These are phyloP conservation scores for Rhagophthalmus giganteus DNA, from an alignment of 2,888 invertebrate genomes.

Conservation along the genomic window DNA sequence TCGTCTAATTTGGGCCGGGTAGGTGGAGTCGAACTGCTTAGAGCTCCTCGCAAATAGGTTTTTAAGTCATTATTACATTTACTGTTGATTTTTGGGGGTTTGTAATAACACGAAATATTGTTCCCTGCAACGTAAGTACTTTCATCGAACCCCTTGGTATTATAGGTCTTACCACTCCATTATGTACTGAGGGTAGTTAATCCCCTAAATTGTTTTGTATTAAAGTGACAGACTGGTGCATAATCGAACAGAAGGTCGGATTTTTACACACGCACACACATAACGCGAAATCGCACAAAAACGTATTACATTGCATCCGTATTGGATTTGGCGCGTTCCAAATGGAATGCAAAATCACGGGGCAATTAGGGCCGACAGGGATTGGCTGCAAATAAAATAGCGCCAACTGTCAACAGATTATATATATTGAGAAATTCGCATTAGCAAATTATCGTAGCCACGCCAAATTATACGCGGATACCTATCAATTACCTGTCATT, in stretches of 20 bases:
- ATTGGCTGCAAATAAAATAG: constrained; percentile 40
- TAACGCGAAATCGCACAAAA: constrained; percentile 20
- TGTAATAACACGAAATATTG: constrained; percentile 3
- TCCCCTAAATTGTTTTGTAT: constrained; percentile 36
- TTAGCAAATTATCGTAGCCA: constrained; percentile 39
- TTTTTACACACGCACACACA: constrained; percentile 21
- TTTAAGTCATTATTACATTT: not conserved
- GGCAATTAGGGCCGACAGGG: constrained; percentile 43
- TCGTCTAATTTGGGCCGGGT: no score
- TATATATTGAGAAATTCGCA: constrained; percentile 34
- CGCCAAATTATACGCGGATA: constrained; percentile 37
- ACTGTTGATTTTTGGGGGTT: constrained; percentile 2
- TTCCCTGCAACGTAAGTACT: constrained; percentile 4
- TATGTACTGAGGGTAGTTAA: constrained; percentile 35
- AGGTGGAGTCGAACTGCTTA: not conserved
- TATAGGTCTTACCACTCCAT: constrained; percentile 24
- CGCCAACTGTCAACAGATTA: constrained; percentile 28
- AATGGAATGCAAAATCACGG: constrained; percentile 44
- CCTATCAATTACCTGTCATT: constrained; percentile 7
- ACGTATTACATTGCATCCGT: constrained; percentile 19
- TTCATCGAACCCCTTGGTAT: constrained; percentile 11
- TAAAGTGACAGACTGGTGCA: constrained; percentile 30
- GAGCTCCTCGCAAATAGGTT: not conserved
- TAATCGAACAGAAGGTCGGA: constrained; percentile 28
- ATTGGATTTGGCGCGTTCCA: constrained; percentile 29